phyloP scores from a whole-genome alignment of 2,113 vertebrate genomes.

The Hemiprocne comata region DNA sequence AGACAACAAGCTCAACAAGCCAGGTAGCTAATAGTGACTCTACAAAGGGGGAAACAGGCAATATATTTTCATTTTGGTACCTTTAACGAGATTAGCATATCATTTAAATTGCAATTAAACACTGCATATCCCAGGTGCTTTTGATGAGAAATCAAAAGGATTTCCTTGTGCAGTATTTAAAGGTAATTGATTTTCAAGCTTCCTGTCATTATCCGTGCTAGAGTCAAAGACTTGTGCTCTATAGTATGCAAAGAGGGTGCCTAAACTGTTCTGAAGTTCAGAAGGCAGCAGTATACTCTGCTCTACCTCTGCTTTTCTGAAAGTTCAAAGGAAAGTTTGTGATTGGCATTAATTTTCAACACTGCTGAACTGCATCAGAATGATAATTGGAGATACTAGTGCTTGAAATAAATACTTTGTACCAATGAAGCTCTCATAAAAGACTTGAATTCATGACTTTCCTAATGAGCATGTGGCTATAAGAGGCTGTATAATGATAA shows the following conservation, averaged over 20 bases:
- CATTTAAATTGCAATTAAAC: not conserved
- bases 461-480: not conserved
- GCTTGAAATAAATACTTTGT: conserved; percentile 26
- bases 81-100: conserved; percentile 8
- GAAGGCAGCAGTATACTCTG: not conserved
- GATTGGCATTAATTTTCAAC: conserved; percentile 41
- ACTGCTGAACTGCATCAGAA: conserved; percentile 10
- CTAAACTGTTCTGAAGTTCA: not conserved
- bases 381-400: not conserved
- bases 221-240: not conserved
- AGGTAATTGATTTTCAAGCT: conserved; percentile 54
- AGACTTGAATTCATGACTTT: conserved; percentile 7
- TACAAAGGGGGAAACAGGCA: not conserved
- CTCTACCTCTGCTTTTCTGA: not conserved
- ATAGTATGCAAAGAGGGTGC: not conserved
- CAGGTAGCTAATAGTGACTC: not conserved
- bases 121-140: not conserved
- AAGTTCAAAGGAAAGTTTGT: conserved; percentile 43
- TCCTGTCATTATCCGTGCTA: not conserved
- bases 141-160: conserved; percentile 24
- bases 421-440: conserved; percentile 20
- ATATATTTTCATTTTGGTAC: not conserved
- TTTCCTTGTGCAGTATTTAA: conserved; percentile 20
- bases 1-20: not conserved
- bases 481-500: conserved; percentile 8